A percentile compares a stretch with the other conserved stretches of the same genome.
These are phyloP conservation scores for Dendrocopos noguchii DNA, from an alignment of 2,113 vertebrate species.

Conservation along the genomic window DNA sequence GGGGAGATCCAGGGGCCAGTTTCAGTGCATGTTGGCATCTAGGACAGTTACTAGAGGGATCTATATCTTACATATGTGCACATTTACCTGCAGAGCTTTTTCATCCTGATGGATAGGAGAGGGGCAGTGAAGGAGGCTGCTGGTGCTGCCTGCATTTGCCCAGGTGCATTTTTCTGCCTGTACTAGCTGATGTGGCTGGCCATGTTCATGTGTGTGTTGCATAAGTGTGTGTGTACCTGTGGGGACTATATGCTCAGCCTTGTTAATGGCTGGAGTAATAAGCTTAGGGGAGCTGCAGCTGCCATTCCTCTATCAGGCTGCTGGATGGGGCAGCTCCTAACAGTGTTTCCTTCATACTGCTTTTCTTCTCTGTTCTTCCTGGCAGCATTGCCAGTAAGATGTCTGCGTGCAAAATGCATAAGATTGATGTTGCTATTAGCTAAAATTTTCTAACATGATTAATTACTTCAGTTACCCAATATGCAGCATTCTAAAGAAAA, in stretches of 20 bases:
- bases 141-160: background rate
- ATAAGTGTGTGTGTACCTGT: rapidly evolving
- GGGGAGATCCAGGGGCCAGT: background rate
- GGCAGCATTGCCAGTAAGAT: background rate
- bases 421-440: background rate
- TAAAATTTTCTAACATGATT: background rate
- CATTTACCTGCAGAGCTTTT: background rate
- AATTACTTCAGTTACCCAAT: background rate
- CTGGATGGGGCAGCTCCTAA: background rate
- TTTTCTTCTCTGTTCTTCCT: background rate
- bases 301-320: background rate
- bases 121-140: background rate
- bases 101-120: background rate
- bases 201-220: rapidly evolving
- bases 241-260: background rate
- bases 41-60: background rate
- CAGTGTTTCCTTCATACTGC: rapidly evolving
- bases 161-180: background rate
- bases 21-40: background rate
- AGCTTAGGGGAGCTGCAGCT: background rate
- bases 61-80: rapidly evolving
- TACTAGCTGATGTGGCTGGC: background rate
- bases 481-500: background rate
- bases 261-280: background rate
- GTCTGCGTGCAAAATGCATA: background rate